Percentiles rank a stretch among this genome's conserved stretches.
Conservation (phyloP, 2,797 vertebrate genomes). For the Chaetophractus vellerosus region DNA sequence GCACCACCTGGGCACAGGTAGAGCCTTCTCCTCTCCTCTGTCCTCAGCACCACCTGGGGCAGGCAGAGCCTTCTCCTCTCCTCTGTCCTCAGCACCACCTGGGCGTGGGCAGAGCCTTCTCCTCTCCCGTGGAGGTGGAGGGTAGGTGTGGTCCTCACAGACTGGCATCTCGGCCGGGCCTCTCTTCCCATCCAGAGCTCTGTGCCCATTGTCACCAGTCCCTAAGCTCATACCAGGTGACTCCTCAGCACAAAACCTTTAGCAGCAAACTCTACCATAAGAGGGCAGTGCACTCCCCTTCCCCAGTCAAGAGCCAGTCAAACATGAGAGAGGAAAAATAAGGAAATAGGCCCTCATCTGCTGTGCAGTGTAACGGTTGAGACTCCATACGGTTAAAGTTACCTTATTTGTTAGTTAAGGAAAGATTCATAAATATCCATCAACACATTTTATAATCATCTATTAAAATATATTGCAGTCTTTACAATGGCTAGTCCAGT, state of each 20-base stretch:
- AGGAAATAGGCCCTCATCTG: background rate
- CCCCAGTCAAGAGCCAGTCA: background rate
- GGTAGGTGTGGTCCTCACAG: background rate
- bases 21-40: background rate
- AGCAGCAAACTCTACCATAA: background rate
- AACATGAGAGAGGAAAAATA: background rate
- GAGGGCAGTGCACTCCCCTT: background rate
- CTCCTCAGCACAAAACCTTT: background rate
- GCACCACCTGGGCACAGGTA: background rate
- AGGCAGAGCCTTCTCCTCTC: background rate
- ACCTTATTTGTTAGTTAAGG: background rate
- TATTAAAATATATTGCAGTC: background rate
- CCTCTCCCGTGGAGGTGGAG: background rate
- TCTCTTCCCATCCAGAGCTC: background rate
- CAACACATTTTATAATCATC: background rate
- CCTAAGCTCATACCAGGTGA: background rate
- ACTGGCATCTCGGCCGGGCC: background rate
- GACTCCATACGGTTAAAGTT: background rate
- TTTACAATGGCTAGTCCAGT: background rate
- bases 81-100: background rate
- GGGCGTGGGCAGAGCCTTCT: no score
- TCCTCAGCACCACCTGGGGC: background rate
- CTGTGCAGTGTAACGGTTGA: no score
- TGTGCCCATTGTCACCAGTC: background rate
- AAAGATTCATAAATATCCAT: background rate